These are phyloP conservation scores for Helogale parvula DNA, from an alignment of 2,113 vertebrate genomes.

Conservation along the genomic window DNA sequence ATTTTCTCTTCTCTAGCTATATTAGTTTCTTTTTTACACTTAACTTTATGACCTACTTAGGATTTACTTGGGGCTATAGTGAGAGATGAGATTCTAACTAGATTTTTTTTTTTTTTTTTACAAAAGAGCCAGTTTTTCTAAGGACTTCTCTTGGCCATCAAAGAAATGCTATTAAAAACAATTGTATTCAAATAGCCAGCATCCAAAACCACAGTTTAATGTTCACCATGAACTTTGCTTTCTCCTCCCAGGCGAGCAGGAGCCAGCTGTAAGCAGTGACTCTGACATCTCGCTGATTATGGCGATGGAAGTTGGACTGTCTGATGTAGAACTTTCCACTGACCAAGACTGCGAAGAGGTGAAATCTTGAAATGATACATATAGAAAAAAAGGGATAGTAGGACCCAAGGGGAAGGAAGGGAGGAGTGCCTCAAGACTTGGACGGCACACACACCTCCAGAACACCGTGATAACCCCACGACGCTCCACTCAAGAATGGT, in stretches of 20 bases:
- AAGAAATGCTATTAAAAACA: background rate
- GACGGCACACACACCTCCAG: constrained; percentile 76
- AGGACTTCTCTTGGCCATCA: background rate
- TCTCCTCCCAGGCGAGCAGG: constrained; percentile 91
- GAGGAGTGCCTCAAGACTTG: constrained; percentile 74
- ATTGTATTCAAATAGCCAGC: background rate
- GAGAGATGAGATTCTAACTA: background rate
- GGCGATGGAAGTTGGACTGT: constrained; percentile 92
- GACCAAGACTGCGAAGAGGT: constrained; percentile 91
- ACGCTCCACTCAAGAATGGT: constrained; percentile 79
- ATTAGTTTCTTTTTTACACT: background rate
- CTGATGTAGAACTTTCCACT: constrained; percentile 91
- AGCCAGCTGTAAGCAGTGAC: constrained; percentile 93
- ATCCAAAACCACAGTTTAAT: background rate
- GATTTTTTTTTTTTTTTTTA: background rate
- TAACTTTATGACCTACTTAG: constrained; percentile 16
- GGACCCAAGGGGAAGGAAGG: constrained; percentile 67
- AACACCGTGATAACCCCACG: constrained; percentile 77
- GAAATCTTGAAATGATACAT: constrained; percentile 89
- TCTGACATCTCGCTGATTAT: constrained; percentile 94
- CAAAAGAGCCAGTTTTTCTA: background rate
- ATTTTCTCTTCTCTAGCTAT: background rate
- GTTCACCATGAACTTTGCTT: constrained; percentile 41
- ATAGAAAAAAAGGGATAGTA: constrained; percentile 57
- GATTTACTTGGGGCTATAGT: background rate